These are phyloP conservation scores for Neopelma chrysocephalum DNA, from an alignment of 2,797 vertebrate genomes.

Conservation along the genomic window DNA sequence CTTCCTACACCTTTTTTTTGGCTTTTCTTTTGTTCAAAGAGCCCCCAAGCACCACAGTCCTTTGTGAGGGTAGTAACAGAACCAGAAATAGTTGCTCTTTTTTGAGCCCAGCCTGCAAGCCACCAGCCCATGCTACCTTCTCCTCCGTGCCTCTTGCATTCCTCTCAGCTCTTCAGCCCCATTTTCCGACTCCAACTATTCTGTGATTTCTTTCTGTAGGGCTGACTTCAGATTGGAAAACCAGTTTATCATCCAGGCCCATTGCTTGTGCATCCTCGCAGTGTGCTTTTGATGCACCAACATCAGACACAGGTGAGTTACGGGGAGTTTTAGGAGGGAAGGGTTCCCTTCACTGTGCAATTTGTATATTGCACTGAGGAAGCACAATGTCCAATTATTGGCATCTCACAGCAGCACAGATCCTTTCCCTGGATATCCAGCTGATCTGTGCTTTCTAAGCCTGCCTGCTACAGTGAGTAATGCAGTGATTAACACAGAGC, in stretches of 20 bases:
- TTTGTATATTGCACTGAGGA: not conserved
- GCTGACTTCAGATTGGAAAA: not conserved
- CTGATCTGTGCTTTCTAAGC: not conserved
- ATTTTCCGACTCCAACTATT: not conserved
- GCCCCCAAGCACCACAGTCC: not conserved
- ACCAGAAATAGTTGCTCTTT: not conserved
- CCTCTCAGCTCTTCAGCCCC: not conserved
- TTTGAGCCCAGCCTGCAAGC: not conserved
- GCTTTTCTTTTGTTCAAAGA: not conserved
- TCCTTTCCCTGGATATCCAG: not conserved
- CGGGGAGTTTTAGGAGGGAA: not conserved
- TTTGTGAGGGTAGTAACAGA: not conserved
- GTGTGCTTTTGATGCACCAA: not conserved
- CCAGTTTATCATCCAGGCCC: not conserved
- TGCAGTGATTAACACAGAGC: not conserved
- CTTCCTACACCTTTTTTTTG: not conserved
- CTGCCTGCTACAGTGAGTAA: not conserved
- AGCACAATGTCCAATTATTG: not conserved
- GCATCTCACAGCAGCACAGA: not conserved
- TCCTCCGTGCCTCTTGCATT: not conserved
- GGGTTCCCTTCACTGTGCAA: not conserved
- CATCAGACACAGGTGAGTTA: not conserved
- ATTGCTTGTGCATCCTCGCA: not conserved
- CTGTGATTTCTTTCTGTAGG: not conserved
- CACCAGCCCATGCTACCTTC: not conserved